A percentile compares a stretch with the other conserved stretches of the same genome.
Conservation (phyloP, 2,888 invertebrate species). For the Ditula angustiorana region DNA sequence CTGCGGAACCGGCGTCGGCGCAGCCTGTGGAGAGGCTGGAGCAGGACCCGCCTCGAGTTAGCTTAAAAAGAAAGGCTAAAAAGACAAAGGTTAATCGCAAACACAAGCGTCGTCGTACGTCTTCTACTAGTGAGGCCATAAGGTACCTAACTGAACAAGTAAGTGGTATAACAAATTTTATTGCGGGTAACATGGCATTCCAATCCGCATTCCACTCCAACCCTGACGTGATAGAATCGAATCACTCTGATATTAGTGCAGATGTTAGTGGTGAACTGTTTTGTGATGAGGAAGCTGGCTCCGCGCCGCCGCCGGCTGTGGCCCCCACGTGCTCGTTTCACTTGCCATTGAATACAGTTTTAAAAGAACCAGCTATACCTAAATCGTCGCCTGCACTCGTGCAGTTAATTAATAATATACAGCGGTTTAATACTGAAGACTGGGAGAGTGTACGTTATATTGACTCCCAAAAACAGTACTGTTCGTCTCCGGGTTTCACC, state of each 20-base stretch:
- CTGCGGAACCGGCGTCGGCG: background rate
- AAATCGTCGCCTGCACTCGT: background rate
- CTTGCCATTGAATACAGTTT: conserved; percentile 3
- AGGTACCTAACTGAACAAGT: background rate
- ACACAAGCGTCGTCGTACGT: background rate
- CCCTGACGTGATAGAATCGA: background rate
- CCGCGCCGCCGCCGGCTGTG: background rate
- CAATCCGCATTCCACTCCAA: background rate
- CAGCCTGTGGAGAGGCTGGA: background rate
- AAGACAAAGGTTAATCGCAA: background rate
- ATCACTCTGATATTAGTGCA: background rate
- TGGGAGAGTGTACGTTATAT: conserved; percentile 11
- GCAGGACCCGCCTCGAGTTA: background rate
- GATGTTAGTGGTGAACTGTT: background rate
- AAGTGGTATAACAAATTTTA: background rate
- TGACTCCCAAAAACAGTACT: conserved; percentile 11
- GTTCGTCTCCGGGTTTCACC: conserved; percentile 7
- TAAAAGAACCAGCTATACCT: conserved; percentile 3
- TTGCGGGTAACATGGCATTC: background rate
- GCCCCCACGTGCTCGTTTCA: background rate
- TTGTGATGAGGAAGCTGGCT: background rate
- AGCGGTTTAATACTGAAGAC: conserved; percentile 9
- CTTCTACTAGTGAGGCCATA: background rate
- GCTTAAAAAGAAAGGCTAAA: background rate
- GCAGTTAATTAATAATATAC: background rate